A percentile compares a stretch with the other conserved stretches of the same genome.
phyloP scores from a whole-genome alignment of 2,113 vertebrate species.

The Micromys minutus region DNA sequence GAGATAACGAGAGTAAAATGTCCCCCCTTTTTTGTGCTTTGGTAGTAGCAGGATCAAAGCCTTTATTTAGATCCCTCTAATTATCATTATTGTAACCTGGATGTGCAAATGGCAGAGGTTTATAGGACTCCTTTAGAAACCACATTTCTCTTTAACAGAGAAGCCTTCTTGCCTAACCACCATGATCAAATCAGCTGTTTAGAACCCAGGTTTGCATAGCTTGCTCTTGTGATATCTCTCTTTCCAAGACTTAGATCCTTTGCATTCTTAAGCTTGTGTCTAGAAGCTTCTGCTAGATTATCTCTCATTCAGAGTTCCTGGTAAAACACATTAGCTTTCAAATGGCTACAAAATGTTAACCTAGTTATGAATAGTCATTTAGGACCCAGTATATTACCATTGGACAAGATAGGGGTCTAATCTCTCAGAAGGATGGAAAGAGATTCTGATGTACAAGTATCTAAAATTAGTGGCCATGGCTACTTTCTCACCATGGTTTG shows the following conservation, averaged over 20 bases:
- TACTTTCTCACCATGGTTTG: background rate
- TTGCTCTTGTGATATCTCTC: background rate
- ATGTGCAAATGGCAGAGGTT: background rate
- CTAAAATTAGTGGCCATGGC: background rate
- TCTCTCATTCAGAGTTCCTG: background rate
- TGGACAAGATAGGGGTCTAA: background rate
- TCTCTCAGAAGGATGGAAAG: background rate
- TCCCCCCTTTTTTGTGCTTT: background rate
- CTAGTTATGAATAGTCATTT: background rate
- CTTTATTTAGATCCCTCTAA: background rate
- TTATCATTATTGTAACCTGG: background rate
- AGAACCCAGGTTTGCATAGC: background rate
- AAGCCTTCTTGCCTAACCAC: background rate
- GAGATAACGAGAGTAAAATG: conserved; percentile 2
- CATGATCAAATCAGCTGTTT: background rate
- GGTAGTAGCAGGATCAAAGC: background rate
- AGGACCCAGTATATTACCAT: background rate
- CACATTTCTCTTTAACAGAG: background rate
- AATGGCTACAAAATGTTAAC: background rate
- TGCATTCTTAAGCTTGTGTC: background rate
- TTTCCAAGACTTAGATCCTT: background rate
- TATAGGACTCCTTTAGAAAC: background rate
- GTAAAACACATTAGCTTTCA: background rate
- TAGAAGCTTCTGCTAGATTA: background rate
- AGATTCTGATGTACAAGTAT: background rate